phyloP scores from a whole-genome alignment of 2,797 vertebrate species.

The Carcharodon carcharias region DNA sequence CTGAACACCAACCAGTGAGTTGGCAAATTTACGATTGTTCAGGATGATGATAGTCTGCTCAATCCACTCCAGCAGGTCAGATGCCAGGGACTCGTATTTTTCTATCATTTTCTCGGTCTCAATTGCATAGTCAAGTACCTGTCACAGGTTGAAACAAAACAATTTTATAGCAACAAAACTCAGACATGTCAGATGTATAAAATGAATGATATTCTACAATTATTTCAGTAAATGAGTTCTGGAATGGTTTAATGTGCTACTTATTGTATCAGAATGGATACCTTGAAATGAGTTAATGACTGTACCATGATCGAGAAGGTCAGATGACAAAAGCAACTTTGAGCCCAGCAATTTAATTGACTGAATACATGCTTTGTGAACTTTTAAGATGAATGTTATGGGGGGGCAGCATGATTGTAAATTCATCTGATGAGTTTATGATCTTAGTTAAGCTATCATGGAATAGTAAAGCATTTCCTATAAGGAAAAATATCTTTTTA shows the following conservation, averaged over 20 bases:
- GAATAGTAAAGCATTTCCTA: neutral
- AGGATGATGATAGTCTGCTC: constrained; percentile 97
- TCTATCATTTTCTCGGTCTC: constrained; percentile 97
- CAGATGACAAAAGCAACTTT: neutral
- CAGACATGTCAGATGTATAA: neutral
- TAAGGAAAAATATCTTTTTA: neutral
- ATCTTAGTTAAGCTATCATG: neutral
- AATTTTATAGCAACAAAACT: neutral
- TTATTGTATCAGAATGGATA: neutral
- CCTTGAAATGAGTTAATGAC: constrained; percentile 1
- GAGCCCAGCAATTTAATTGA: neutral
- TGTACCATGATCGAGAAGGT: neutral
- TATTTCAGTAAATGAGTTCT: neutral
- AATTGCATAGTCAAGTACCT: constrained; percentile 91
- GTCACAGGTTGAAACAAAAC: constrained; percentile 37
- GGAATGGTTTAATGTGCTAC: neutral
- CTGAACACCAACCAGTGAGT: constrained; percentile 88
- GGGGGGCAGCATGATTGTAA: neutral
- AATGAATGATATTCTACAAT: neutral
- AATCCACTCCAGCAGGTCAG: constrained; percentile 94
- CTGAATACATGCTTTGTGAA: neutral
- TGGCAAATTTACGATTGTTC: constrained; percentile 95
- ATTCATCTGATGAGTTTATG: neutral
- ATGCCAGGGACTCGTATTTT: constrained; percentile 91
- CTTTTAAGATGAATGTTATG: neutral